Evolutionary conservation across 1,140 invertebrate genomes (phyloP).

Genomic region (Scylla paramamosain): DNA sequence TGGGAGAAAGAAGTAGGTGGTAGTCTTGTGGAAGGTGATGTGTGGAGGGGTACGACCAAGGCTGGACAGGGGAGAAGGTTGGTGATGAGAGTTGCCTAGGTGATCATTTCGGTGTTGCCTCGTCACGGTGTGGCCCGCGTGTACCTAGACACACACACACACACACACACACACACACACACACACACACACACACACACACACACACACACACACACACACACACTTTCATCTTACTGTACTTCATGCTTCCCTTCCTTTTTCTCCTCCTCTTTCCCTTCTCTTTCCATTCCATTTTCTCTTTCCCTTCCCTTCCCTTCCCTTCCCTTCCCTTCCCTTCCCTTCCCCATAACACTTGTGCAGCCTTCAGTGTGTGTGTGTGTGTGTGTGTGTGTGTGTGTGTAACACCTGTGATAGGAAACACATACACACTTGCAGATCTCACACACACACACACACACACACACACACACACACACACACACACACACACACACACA

Average conservation of each 20-base stretch:
- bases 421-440: background rate
- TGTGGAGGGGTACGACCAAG: too few species aligned
- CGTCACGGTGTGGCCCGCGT: too few species aligned
- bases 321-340: background rate
- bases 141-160: conserved; percentile 49
- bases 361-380: background rate
- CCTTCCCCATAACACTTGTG: background rate
- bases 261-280: background rate
- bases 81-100: too few species aligned
- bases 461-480: conserved; percentile 29
- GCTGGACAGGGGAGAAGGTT: too few species aligned
- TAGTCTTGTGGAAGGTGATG: too few species aligned
- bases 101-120: too few species aligned
- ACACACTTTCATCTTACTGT: background rate
- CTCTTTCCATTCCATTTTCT: background rate
- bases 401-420: background rate
- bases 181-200: conserved; percentile 50
- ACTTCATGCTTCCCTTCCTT: background rate
- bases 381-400: background rate
- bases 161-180: conserved; percentile 57
- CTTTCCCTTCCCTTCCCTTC: too few species aligned
- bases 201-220: conserved; percentile 43
- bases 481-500: conserved; percentile 29
- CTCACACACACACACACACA: conserved; percentile 23
- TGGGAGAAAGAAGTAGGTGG: too few species aligned